Evolutionary conservation across 2,888 invertebrate species (phyloP).

Genomic region (Trachelus troglodyta): DNA sequence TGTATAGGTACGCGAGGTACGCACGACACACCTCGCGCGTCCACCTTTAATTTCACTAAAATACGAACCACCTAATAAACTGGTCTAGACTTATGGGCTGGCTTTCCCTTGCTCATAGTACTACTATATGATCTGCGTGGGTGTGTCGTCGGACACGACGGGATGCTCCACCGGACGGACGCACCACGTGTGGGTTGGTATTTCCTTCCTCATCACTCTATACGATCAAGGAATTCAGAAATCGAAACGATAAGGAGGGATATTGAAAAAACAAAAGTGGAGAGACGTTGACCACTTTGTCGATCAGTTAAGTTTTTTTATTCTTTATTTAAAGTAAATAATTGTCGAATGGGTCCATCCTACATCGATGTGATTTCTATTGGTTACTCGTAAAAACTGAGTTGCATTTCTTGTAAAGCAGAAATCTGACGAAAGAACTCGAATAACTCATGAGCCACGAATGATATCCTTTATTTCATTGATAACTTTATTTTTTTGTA

Average conservation of each 20-base stretch:
- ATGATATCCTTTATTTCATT: too few relatives aligned
- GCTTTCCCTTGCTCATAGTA: conserved; percentile 17
- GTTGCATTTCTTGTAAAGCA: too few relatives aligned
- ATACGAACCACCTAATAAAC: conserved; percentile 41
- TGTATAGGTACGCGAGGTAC: background rate
- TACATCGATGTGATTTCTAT: too few relatives aligned
- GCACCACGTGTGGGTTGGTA: conserved; percentile 29
- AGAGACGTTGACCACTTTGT: too few relatives aligned
- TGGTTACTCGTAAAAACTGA: too few relatives aligned
- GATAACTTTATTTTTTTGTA: too few relatives aligned
- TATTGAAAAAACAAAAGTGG: too few relatives aligned
- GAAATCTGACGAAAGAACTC: too few relatives aligned
- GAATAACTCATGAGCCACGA: too few relatives aligned
- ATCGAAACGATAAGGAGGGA: background rate
- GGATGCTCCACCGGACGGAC: conserved; percentile 21
- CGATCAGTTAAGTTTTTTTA: too few relatives aligned
- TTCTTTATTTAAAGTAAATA: too few relatives aligned
- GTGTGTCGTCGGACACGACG: conserved; percentile 44
- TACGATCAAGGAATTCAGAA: background rate
- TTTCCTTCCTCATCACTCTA: conserved; percentile 27
- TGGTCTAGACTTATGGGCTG: conserved; percentile 37
- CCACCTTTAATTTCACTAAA: conserved; percentile 42
- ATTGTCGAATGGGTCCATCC: too few relatives aligned
- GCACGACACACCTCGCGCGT: background rate
- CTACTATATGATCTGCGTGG: conserved; percentile 42